Base-by-base conservation (phyloP, 2,113 vertebrate species). In the Apaloderma vittatum region DNA sequence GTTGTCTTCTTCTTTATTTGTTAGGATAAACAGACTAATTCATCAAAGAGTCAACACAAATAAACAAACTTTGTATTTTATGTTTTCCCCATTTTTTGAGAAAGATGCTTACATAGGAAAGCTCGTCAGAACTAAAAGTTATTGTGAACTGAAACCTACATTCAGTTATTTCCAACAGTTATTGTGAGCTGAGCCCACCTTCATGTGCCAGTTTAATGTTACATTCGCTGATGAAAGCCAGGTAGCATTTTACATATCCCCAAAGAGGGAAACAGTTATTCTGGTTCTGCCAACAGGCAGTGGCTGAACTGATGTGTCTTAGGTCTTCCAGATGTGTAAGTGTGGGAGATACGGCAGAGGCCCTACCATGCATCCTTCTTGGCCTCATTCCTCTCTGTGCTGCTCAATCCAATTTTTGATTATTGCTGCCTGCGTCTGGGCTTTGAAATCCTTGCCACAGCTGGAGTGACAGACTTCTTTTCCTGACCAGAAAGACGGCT, bases 291-390 rank as follows among this genome's bases (percentile, higher is more conserved):
- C 37, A 59, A 11, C 15, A 45, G 32, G 13, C 12, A 61, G 34
- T 48, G 52, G 13, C 43, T 87, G 55, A 76, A 36, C 1, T 29
- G 37, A 45, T 37, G 23, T 61, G 23, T 36, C 43, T 55, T 70
- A 30, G 32, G 24, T 84, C 22, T 55, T 55, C 26, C 29, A 71
- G 37, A 29, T 15, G 14, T 0, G 0, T 8, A 29, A 0, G 0
- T 13, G 19, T 9, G 24, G 72, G 55, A 84, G 27, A 63, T 6
- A 46, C 5, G 0, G 0, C 70, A 43, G 49, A 62, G 7, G 2
- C 22, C 5, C 32, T 62, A 22, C 24, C 46, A 6, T 30, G 13
- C 8, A 26, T 37, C 36, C 8, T 57, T 51, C 70, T 57, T 49
- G 36, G 30, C 59, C 36, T 68, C 21, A 5, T 36, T 91, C 36